A percentile compares a stretch with the other conserved stretches of the same genome.
Evolutionary conservation across 1,140 invertebrate species (phyloP).

Genomic region (Hermatobates lingyangjiaoensis): DNA sequence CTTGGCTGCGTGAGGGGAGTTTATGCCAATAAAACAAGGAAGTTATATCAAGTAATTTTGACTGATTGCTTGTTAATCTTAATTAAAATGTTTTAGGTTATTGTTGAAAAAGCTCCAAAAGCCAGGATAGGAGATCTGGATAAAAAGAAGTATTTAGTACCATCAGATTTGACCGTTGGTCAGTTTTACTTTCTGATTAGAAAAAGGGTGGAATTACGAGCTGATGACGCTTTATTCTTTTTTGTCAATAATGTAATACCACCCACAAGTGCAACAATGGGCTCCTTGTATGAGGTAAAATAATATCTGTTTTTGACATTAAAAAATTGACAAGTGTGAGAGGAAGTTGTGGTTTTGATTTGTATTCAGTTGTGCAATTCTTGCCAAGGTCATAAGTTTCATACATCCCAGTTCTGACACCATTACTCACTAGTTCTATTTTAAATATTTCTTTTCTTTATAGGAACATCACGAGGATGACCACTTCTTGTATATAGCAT

Average conservation of each 20-base stretch:
- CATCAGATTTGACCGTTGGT: constrained; percentile 95
- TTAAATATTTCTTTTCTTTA: constrained; percentile 17
- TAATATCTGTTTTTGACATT: too few relatives aligned
- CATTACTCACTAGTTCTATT: too few relatives aligned
- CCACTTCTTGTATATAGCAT: constrained; percentile 98
- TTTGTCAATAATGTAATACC: constrained; percentile 99
- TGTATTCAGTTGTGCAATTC: too few relatives aligned
- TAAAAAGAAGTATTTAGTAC: constrained; percentile 99
- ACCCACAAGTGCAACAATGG: constrained; percentile 97
- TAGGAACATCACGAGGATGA: constrained; percentile 98
- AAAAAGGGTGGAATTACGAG: constrained; percentile 86
- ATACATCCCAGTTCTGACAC: too few relatives aligned
- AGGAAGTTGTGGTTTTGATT: too few relatives aligned
- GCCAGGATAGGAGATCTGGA: constrained; percentile 94
- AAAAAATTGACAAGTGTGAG: too few relatives aligned
- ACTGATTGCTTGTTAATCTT: too few relatives aligned
- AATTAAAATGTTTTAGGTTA: constrained; percentile 78
- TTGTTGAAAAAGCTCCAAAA: constrained; percentile 98
- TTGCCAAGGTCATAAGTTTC: too few relatives aligned
- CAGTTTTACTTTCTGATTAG: constrained; percentile 99
- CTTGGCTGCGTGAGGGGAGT: too few relatives aligned
- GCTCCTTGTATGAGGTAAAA: constrained; percentile 84
- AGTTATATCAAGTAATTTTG: too few relatives aligned
- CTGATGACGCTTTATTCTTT: constrained; percentile 98
- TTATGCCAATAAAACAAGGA: too few relatives aligned